These are phyloP conservation scores for Darevskia mixta DNA, from an alignment of 2,797 vertebrate species.

Conservation along the genomic window DNA sequence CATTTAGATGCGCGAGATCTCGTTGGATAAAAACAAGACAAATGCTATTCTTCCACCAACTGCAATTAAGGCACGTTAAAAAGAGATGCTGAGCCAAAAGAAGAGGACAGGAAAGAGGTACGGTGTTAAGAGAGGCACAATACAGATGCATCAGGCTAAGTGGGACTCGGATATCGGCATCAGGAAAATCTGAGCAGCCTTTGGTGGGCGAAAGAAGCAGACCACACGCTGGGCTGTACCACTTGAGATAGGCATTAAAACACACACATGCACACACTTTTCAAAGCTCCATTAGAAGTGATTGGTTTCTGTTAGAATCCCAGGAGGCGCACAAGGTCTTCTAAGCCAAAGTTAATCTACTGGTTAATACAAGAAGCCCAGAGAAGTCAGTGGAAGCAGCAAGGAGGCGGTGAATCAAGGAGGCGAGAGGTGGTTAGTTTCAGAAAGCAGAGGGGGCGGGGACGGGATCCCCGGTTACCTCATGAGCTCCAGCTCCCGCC, in stretches of 20 bases:
- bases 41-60: neutral
- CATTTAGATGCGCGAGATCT: neutral
- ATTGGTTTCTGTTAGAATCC: constrained; percentile 45
- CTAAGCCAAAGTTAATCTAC: constrained; percentile 65
- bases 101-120: fast-evolving
- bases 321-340: constrained; percentile 19
- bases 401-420: constrained; percentile 13
- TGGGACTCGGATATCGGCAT: constrained; percentile 18
- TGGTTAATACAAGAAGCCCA: constrained; percentile 67
- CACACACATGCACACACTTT: constrained; percentile 24
- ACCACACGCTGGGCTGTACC: neutral
- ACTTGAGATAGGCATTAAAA: neutral
- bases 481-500: constrained; percentile 77
- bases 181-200: neutral
- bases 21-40: neutral
- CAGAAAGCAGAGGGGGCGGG: constrained; percentile 63
- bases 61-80: neutral
- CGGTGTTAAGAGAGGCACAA: neutral
- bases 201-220: neutral
- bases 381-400: constrained; percentile 16
- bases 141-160: constrained; percentile 46
- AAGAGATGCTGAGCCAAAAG: neutral
- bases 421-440: constrained; percentile 75
- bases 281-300: neutral
- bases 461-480: constrained; percentile 76